Conservation (phyloP, 2,888 invertebrate genomes). For the Tiliacea citrago region DNA sequence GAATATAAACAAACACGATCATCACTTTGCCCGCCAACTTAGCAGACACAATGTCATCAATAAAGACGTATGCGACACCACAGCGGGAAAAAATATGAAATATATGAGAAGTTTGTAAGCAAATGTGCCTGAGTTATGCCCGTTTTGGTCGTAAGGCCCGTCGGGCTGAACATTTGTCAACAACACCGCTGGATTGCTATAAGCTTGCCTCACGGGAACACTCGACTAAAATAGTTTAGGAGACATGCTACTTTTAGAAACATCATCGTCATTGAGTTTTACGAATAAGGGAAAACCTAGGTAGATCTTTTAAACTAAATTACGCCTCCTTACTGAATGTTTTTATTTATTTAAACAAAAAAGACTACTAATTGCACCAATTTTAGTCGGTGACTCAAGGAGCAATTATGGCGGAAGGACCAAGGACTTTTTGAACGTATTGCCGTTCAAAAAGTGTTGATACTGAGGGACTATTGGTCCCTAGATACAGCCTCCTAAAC, state of each 20-base stretch:
- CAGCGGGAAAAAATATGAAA: constrained; percentile 56
- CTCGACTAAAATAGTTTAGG: constrained; percentile 46
- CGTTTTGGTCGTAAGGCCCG: constrained; percentile 50
- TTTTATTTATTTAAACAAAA: too few species aligned
- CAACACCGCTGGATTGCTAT: constrained; percentile 57
- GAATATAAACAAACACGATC: background rate
- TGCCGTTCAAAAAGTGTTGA: too few species aligned
- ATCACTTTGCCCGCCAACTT: constrained; percentile 20
- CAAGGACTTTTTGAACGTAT: too few species aligned
- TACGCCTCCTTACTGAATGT: too few species aligned
- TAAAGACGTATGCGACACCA: constrained; percentile 43
- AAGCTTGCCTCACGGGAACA: constrained; percentile 59
- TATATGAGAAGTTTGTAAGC: constrained; percentile 60
- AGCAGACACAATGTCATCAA: constrained; percentile 50
- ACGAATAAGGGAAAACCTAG: too few species aligned
- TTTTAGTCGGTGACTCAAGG: too few species aligned
- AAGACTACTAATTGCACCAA: too few species aligned
- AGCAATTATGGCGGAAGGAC: too few species aligned
- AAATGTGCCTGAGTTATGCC: constrained; percentile 60
- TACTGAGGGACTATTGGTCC: too few species aligned
- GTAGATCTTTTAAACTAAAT: too few species aligned
- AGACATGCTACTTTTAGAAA: constrained; percentile 28
- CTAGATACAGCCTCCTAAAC: too few species aligned
- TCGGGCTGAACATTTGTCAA: constrained; percentile 63
- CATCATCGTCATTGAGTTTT: background rate